These are phyloP conservation scores for Ceramica pisi DNA, from an alignment of 2,888 invertebrate genomes.

Conservation along the genomic window DNA sequence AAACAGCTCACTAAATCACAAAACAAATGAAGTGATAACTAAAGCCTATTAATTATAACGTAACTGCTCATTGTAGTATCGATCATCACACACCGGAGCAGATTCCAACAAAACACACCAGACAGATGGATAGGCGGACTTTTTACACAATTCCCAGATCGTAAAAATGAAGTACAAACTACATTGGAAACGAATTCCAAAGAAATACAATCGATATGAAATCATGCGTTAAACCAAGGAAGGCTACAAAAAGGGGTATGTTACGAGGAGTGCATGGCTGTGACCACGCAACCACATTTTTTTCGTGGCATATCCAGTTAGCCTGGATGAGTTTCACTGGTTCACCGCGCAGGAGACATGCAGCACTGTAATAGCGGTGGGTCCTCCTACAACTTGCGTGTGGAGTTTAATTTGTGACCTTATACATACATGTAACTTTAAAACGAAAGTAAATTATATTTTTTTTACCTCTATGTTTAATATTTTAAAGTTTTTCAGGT, in stretches of 20 bases:
- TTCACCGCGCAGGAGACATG: conserved; percentile 40
- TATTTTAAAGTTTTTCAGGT: too few species aligned
- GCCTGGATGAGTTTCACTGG: conserved; percentile 41
- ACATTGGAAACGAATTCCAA: conserved; percentile 37
- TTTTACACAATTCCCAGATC: conserved; percentile 60
- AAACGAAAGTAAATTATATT: background rate
- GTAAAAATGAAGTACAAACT: conserved; percentile 50
- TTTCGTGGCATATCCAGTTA: conserved; percentile 45
- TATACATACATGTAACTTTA: background rate
- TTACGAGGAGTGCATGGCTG: conserved; percentile 25
- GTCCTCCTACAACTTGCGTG: conserved; percentile 9
- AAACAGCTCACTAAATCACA: conserved; percentile 25
- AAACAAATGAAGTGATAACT: conserved; percentile 40
- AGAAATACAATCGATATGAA: conserved; percentile 58
- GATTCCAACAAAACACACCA: conserved; percentile 21
- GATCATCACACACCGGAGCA: conserved; percentile 35
- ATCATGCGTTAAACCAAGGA: conserved; percentile 57
- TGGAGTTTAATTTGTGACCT: background rate
- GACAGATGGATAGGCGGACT: conserved; percentile 8
- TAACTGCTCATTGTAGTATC: conserved; percentile 37
- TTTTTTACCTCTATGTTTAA: too few species aligned
- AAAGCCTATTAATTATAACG: conserved; percentile 13
- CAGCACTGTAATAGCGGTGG: conserved; percentile 15
- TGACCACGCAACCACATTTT: conserved; percentile 51
- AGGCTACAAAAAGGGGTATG: conserved; percentile 35